Evolutionary conservation across 2,113 vertebrate species (phyloP), one percentile per base, ranked within the genome.

Genomic region (Athene cunicularia): DNA sequence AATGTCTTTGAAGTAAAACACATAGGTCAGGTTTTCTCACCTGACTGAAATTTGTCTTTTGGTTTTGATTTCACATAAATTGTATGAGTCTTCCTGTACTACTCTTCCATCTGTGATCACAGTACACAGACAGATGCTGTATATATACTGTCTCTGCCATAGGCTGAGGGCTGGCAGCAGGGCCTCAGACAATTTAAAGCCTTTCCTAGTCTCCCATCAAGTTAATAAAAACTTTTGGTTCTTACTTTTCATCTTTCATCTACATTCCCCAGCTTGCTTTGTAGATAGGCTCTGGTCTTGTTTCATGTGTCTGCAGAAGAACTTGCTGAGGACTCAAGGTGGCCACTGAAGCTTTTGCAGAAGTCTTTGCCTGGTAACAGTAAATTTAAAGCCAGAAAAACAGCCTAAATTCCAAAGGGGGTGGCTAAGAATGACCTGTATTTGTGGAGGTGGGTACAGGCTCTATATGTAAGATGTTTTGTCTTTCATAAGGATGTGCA

Each of bases 381-480:
- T 67, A 70, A 59, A 67, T 58, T 45, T 81, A 59, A 91, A 91
- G 22, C 37, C n/a, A 50, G 73, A 75, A 91, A 77, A 81, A 4
- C 32, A 74, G 32, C 27, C 64, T 33, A 35, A 24, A 45, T 90
- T 90, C 33, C 66, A 72, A 75, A 84, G 6, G 1, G 11, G 18
- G 4, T 39, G 9, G 77, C 19, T 52, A 41, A 72, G 35, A 64
- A 86, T 10, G 32, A 66, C 26, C 4, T 63, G 2, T 30, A 32
- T 67, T 79, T 85, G 21, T 71, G 81, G 47, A 91, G 64, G 10
- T 63, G 19, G 2, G 19, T 66, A 12, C 35, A 74, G 55, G 22
- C 35, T 35, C 21, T 20, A 7, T 16, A 45, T 1, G 0, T n/a
- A 47, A 84, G 8, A 2, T 1, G 0, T 37, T 87, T 58, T 79